A percentile compares a stretch with the other conserved stretches of the same genome.
Conservation (phyloP, 1,140 invertebrate genomes). For the Sesamia nonagrioides region DNA sequence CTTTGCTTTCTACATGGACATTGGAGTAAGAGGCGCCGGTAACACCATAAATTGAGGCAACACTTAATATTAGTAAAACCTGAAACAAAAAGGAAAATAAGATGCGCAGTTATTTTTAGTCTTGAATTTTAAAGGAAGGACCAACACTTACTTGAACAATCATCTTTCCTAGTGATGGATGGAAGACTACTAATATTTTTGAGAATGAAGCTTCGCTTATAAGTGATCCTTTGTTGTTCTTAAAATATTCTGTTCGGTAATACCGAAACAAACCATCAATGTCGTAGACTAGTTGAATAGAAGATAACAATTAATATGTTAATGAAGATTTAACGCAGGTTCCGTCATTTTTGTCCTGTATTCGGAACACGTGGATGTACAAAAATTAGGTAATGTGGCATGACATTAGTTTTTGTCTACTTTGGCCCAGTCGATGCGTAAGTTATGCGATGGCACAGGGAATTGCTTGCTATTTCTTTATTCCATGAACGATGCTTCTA, state of each 20-base stretch:
- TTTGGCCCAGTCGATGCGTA: conserved; percentile 62
- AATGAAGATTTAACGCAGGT: conserved; percentile 78
- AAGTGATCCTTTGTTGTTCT: conserved; percentile 76
- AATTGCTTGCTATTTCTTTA: conserved; percentile 60
- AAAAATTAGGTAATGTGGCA: conserved; percentile 71
- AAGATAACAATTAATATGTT: conserved; percentile 83
- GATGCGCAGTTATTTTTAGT: not conserved
- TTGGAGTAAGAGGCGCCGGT: conserved; percentile 72
- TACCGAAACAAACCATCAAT: conserved; percentile 86
- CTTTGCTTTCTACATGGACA: conserved; percentile 73
- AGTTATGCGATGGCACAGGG: conserved; percentile 67
- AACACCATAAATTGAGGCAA: conserved; percentile 55
- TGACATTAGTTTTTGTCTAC: conserved; percentile 71
- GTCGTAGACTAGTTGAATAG: conserved; percentile 82
- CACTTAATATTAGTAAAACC: conserved; percentile 52
- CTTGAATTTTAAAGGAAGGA: conserved; percentile 21
- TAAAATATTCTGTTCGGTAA: conserved; percentile 83
- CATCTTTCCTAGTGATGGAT: conserved; percentile 79
- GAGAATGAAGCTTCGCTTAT: conserved; percentile 73
- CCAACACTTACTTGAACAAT: conserved; percentile 78
- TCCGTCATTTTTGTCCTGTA: conserved; percentile 69
- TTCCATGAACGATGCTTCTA: conserved; percentile 32
- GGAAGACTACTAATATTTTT: conserved; percentile 81
- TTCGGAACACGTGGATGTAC: conserved; percentile 74
- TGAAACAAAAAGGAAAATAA: conserved; percentile 39